Evolutionary conservation across 2,888 invertebrate genomes (phyloP).

Genomic region (Achlya flavicornis): DNA sequence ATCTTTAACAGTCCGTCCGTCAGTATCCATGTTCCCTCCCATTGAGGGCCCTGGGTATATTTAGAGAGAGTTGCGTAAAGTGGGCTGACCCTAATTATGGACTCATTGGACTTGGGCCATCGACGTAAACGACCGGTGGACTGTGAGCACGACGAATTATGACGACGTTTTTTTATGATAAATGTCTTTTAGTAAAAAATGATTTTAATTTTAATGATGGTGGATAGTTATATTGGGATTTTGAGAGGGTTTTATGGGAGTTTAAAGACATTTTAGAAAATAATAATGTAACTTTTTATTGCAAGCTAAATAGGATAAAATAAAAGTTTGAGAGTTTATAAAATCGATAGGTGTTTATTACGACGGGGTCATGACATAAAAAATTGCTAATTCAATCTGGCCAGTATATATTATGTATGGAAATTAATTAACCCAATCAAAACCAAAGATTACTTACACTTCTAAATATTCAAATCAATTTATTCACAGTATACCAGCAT

Average conservation of each 20-base stretch:
- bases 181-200: constrained; percentile 21
- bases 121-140: constrained; percentile 46
- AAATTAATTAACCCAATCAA: no score
- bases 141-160: constrained; percentile 47
- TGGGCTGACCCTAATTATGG: constrained; percentile 74
- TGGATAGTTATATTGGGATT: not conserved
- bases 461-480: not conserved
- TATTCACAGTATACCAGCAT: not conserved
- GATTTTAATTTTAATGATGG: not conserved
- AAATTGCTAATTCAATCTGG: no score
- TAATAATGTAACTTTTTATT: no score
- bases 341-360: no score
- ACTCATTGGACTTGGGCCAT: constrained; percentile 65
- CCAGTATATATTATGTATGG: no score
- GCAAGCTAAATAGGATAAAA: no score
- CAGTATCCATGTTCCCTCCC: constrained; percentile 45
- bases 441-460: no score
- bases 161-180: constrained; percentile 39
- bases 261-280: no score
- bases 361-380: no score
- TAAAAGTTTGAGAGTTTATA: no score
- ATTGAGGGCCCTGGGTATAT: constrained; percentile 69
- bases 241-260: not conserved
- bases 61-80: constrained; percentile 66
- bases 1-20: constrained; percentile 16